Evolutionary conservation across 1,140 invertebrate species (phyloP), one percentile per base, ranked within the genome.

Genomic region (Drosophila tsacasi): DNA sequence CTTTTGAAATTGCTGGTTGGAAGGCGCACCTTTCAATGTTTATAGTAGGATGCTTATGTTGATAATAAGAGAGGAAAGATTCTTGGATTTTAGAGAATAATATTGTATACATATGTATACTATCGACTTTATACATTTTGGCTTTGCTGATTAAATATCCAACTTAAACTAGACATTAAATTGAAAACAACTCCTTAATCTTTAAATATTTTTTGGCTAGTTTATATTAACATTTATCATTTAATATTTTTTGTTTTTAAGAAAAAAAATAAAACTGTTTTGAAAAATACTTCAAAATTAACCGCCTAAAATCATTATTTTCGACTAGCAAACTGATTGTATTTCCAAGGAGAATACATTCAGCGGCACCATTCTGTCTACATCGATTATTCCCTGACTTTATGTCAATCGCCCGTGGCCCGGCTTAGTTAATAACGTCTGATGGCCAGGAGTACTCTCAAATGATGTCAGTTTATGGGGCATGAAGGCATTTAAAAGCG

Each of bases 401-500:
- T 58, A 63, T 68, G 80, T 79, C 63, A 62, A 83, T 79, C 73
- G 81, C 64, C 23, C n/a, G 15, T 21, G 12, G 21, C 39, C 50
- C 30, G 52, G 76, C 65, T 63, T 66, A 76, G 75, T 75, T 83
- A 83, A 75, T 68, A 78, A 57, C 78, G 69, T 86, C 81, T 82
- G 83, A 82, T 71, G 67, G 59, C 30, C 37, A 35, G 52, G 23
- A 71, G 76, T 80, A 71, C 55, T 73, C 27, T 32, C 42, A 40
- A 77, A 77, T 77, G 66, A 44, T 83, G 76, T 58, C 68, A 40
- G 76, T 89, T 87, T 87, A 87, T 89, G 83, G 79, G 81, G 67
- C 83, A 89, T 87, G 83, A 87, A 89, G 76, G 80, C 83, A 89
- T 77, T 87, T 75, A 71, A 82, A 85, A 80, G 81, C 84, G 84